These are phyloP conservation scores for Terrapene triunguis DNA, from an alignment of 2,113 vertebrate genomes.

Conservation along the genomic window DNA sequence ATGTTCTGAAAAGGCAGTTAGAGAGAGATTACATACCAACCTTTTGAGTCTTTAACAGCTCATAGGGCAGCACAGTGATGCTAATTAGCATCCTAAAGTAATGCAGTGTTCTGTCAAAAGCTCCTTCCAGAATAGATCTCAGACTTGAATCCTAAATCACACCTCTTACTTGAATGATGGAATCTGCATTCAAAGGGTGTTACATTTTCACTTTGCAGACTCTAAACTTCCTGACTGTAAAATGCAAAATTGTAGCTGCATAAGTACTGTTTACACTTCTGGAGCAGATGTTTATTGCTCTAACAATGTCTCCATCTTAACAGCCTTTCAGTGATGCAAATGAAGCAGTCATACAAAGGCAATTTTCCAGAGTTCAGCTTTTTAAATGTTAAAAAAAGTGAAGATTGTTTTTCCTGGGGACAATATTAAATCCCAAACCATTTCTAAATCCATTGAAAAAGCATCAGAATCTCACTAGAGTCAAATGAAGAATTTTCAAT, in stretches of 20 bases:
- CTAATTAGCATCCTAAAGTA: neutral
- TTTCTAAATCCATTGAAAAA: neutral
- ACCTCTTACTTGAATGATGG: neutral
- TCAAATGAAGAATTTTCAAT: neutral
- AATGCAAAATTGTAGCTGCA: neutral
- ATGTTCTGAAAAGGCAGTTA: neutral
- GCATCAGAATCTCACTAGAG: neutral
- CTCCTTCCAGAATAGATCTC: neutral
- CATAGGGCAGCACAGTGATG: neutral
- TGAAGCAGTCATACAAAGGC: neutral
- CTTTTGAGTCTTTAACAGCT: neutral
- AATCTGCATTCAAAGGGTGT: neutral
- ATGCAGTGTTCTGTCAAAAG: neutral
- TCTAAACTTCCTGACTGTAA: constrained; percentile 7
- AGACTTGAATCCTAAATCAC: neutral
- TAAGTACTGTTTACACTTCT: constrained; percentile 13
- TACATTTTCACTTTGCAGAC: neutral
- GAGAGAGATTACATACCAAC: neutral
- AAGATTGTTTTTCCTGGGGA: neutral
- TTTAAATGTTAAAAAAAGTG: neutral
- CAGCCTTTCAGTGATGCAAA: neutral
- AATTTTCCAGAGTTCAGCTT: neutral
- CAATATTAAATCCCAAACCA: neutral
- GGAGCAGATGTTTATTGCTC: constrained; percentile 31
- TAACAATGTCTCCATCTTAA: constrained; percentile 1